These are phyloP conservation scores for Macroramphosus scolopax DNA, from an alignment of 2,797 vertebrate species.

Conservation along the genomic window DNA sequence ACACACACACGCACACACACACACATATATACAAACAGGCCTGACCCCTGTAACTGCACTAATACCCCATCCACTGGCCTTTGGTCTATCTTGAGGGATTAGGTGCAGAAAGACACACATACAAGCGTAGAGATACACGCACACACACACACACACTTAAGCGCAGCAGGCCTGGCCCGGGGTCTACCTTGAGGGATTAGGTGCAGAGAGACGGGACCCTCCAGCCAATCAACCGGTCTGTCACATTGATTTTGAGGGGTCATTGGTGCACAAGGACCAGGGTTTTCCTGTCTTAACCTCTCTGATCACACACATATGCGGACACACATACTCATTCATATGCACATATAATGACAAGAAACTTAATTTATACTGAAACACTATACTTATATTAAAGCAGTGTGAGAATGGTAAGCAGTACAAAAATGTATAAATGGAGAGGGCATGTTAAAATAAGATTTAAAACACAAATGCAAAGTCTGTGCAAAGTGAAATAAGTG, in stretches of 20 bases:
- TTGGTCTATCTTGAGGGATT: constrained; percentile 72
- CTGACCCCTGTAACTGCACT: constrained; percentile 72
- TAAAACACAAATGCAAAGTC: too few species aligned
- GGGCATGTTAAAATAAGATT: too few species aligned
- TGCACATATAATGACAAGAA: constrained; percentile 31
- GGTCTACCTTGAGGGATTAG: constrained; percentile 82
- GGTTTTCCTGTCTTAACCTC: constrained; percentile 79
- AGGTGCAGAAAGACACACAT: constrained; percentile 72
- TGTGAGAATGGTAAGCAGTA: too few species aligned
- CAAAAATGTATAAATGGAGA: too few species aligned
- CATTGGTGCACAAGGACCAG: constrained; percentile 79
- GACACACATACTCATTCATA: constrained; percentile 53
- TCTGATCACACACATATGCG: constrained; percentile 66
- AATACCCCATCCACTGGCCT: constrained; percentile 68
- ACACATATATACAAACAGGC: constrained; percentile 29
- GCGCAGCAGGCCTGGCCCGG: constrained; percentile 54
- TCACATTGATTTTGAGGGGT: constrained; percentile 83
- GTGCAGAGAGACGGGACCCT: constrained; percentile 82
- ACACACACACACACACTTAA: constrained; percentile 32
- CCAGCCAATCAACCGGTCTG: constrained; percentile 80
- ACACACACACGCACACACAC: constrained; percentile 13
- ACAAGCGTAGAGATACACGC: constrained; percentile 31
- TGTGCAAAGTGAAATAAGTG: not conserved
- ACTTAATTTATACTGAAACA: too few species aligned
- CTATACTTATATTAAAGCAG: too few species aligned